A percentile compares a stretch with the other conserved stretches of the same genome.
Evolutionary conservation across 2,113 vertebrate species (phyloP).

Genomic region (Fulica atra): DNA sequence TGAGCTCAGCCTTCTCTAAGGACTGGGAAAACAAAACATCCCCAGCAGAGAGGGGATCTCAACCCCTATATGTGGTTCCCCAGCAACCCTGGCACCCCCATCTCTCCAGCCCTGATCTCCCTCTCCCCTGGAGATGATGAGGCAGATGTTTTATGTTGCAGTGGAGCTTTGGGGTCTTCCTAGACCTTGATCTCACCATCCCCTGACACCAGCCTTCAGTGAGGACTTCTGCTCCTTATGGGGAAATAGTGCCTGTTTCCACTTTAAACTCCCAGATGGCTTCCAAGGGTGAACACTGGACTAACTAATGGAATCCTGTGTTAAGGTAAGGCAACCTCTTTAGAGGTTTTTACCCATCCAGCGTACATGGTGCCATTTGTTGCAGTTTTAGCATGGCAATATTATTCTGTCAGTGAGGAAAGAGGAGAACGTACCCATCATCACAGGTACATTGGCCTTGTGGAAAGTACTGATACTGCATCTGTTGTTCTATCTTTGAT

Average conservation of each 20-base stretch:
- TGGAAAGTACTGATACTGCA: neutral
- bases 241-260: neutral
- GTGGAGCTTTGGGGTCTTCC: neutral
- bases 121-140: neutral
- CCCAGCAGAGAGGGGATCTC: neutral
- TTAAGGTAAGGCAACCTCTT: neutral
- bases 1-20: neutral
- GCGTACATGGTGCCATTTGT: neutral
- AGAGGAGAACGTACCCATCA: neutral
- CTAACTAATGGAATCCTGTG: neutral
- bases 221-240: neutral
- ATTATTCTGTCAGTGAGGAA: neutral
- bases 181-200: neutral
- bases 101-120: neutral
- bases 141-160: neutral
- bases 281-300: neutral
- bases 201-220: neutral
- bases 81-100: neutral
- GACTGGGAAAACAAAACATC: neutral
- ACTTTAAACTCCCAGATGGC: neutral
- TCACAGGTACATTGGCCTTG: neutral
- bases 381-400: neutral
- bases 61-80: fast-evolving
- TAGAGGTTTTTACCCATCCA: neutral
- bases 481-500: neutral